Evolutionary conservation across 2,797 vertebrate species (phyloP).

Genomic region (Protonibea diacanthus): DNA sequence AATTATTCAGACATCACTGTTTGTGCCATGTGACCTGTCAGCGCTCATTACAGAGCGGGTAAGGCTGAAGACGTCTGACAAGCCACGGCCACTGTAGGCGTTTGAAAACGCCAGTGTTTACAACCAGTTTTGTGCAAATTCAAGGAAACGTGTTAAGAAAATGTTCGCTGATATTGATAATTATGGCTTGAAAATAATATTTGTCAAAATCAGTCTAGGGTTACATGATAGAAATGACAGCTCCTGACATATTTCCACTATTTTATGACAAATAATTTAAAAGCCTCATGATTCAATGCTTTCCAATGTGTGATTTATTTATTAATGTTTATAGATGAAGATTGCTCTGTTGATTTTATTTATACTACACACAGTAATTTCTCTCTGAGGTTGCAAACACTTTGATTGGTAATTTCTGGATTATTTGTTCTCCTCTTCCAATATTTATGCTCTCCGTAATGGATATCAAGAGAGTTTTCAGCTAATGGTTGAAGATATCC

Average conservation of each 20-base stretch:
- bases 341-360: conserved; percentile 47
- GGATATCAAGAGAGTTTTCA: conserved; percentile 72
- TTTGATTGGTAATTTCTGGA: conserved; percentile 80
- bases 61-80: conserved; percentile 63
- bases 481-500: conserved; percentile 67
- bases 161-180: not conserved
- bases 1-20: conserved; percentile 82
- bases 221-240: not conserved
- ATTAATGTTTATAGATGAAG: conserved; percentile 50
- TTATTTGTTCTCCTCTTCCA: conserved; percentile 80
- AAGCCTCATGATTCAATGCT: conserved; percentile 20
- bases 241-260: conserved; percentile 11
- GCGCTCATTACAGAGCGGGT: conserved; percentile 57
- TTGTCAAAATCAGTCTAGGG: not conserved
- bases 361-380: conserved; percentile 57
- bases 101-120: not conserved
- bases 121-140: conserved; percentile 9
- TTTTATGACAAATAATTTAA: conserved; percentile 29
- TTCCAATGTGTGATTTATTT: conserved; percentile 44
- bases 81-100: not conserved
- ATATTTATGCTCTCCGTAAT: conserved; percentile 83
- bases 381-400: conserved; percentile 61
- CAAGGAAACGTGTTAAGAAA: not conserved
- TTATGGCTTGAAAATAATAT: not conserved
- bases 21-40: conserved; percentile 79